These are phyloP conservation scores for Anhinga anhinga DNA, from an alignment of 2,113 vertebrate genomes.

Conservation along the genomic window DNA sequence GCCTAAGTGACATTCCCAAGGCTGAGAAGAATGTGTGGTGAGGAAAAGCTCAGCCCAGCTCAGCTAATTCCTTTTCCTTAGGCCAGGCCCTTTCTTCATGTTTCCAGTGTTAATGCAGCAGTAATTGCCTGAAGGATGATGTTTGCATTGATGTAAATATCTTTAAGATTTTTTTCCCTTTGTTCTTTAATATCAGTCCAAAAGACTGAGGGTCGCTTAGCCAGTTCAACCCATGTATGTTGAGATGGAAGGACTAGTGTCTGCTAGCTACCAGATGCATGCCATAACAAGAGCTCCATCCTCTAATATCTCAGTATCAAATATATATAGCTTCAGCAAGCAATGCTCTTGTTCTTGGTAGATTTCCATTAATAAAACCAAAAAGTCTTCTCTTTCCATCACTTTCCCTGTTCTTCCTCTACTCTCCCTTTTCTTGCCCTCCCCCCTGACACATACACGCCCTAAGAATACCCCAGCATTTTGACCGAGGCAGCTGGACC, in stretches of 20 bases:
- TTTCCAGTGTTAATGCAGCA: neutral
- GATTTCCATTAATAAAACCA: neutral
- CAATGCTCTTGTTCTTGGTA: neutral
- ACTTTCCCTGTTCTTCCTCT: neutral
- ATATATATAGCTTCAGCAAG: neutral
- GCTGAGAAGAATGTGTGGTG: neutral
- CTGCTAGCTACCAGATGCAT: neutral
- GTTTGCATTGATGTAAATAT: neutral
- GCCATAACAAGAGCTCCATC: neutral
- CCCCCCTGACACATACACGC: fast-evolving
- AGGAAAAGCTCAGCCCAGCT: neutral
- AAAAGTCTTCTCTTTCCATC: neutral
- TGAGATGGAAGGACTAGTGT: neutral
- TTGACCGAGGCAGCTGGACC: neutral
- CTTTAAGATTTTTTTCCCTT: neutral
- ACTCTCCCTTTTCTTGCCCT: neutral
- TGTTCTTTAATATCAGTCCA: neutral
- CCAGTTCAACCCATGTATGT: neutral
- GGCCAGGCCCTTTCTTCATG: neutral
- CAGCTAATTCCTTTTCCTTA: neutral
- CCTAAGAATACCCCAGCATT: neutral
- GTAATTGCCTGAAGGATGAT: neutral
- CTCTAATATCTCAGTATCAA: neutral
- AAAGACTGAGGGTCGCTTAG: neutral
- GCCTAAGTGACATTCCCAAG: neutral